These are phyloP conservation scores for Periophthalmodon schlosseri DNA, from an alignment of 2,113 vertebrate species.

Conservation along the genomic window DNA sequence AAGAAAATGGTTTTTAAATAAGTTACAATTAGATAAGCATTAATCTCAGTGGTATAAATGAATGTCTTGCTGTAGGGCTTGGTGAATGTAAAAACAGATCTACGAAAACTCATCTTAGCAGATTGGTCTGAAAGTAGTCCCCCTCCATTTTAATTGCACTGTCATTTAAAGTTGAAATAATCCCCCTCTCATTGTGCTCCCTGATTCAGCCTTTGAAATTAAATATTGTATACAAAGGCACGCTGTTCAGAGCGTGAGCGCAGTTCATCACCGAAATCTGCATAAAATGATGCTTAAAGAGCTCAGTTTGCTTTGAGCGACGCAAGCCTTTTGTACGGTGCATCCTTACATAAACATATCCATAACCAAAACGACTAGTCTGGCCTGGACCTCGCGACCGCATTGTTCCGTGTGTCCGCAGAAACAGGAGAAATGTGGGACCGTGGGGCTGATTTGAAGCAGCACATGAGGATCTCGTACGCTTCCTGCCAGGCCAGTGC, in stretches of 20 bases:
- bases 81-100: constrained; percentile 86
- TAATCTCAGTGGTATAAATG: constrained; percentile 85
- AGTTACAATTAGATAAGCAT: constrained; percentile 88
- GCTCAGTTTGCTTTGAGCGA: constrained; percentile 70
- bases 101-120: constrained; percentile 82
- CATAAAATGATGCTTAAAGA: constrained; percentile 75
- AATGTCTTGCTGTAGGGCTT: constrained; percentile 85
- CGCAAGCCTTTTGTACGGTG: constrained; percentile 54
- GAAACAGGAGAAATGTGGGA: constrained; percentile 70
- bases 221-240: constrained; percentile 79
- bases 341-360: constrained; percentile 73
- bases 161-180: constrained; percentile 80
- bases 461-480: constrained; percentile 36
- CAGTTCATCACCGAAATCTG: constrained; percentile 74
- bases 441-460: constrained; percentile 64
- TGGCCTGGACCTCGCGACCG: constrained; percentile 49
- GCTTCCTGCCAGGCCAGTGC: constrained; percentile 36
- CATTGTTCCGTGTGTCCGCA: constrained; percentile 60
- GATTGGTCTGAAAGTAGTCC: constrained; percentile 80
- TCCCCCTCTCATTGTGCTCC: constrained; percentile 60
- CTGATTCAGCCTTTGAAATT: constrained; percentile 78
- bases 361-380: constrained; percentile 72
- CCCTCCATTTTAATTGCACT: constrained; percentile 81
- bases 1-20: constrained; percentile 87
- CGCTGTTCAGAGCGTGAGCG: constrained; percentile 70